phyloP scores from a whole-genome alignment of 2,113 vertebrate species.

The Tachysurus vachellii region DNA sequence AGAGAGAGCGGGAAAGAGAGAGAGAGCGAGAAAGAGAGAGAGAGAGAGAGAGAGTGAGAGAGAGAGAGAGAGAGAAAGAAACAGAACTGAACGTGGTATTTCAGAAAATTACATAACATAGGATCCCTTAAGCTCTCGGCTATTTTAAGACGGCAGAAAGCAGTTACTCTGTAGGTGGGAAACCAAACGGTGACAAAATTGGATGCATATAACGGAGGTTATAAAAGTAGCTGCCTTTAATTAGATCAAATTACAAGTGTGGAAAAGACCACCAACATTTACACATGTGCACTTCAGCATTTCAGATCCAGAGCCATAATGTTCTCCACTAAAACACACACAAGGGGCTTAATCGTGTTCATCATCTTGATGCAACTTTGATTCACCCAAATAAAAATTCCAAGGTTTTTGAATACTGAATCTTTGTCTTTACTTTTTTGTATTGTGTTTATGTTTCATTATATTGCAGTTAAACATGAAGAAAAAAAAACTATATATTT shows the following conservation, averaged over 20 bases:
- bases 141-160: neutral
- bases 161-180: conserved; percentile 3
- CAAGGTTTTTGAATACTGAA: neutral
- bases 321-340: neutral
- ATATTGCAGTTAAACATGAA: neutral
- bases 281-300: neutral
- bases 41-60: neutral
- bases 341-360: neutral
- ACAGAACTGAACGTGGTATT: conserved; percentile 5
- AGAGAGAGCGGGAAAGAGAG: neutral
- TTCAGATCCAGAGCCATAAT: conserved; percentile 11
- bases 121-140: neutral
- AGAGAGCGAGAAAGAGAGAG: neutral
- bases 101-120: conserved; percentile 20
- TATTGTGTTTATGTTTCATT: neutral
- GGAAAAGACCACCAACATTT: conserved; percentile 17
- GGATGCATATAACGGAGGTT: neutral
- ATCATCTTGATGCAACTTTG: neutral
- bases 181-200: conserved; percentile 36
- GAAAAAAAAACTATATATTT: neutral
- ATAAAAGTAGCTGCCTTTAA: conserved; percentile 18
- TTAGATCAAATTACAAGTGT: conserved; percentile 42
- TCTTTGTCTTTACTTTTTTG: neutral
- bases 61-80: conserved; percentile 10
- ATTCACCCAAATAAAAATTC: neutral